Base-by-base conservation (phyloP, 2,113 vertebrate species). In the Gulo gulo region DNA sequence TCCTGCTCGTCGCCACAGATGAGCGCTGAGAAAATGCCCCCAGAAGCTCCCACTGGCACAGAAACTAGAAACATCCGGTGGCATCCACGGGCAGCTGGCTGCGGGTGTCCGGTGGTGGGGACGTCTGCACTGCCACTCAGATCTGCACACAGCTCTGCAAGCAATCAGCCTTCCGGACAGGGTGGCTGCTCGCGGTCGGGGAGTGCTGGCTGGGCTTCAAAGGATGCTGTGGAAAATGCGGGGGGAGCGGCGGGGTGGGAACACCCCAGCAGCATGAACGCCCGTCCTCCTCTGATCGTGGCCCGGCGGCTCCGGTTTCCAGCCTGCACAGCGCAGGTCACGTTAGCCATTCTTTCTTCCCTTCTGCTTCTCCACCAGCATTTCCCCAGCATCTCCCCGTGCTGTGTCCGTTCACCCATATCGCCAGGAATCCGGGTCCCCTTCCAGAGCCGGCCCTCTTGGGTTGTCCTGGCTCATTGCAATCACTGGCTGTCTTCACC, bases 31-130 rank as follows among this genome's bases (percentile, higher is more conserved):
- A 92, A 92, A 92, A 96, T 96, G 71, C 79, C n/a, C 71, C 81
- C 52, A 83, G 63, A 94, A 81, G 52, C 94, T 98, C 97, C 34
- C 10, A 47, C 91, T 88, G 92, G 67, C 96, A 80, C 29, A 23
- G 96, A 97, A 98, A 69, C 86, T 76, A 84, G 94, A 96, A 94
- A 84, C 96, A 97, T 97, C 89, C 98, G 98, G 95, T 52, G 78
- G 91, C 59, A 84, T 71, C 97, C 92, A 39, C 39, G 39, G 88
- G 73, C 97, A 98, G 97, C 97, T 98, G 96, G 92, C 91, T 52
- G 61, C 88, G 91, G 78, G 92, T 47, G 83, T 97, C 92, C 52
- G 61, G 42, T 0, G 16, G 94, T 82, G 34, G 80, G 88, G 94
- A 61, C n/a, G 9, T 10, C 92, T 93, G 61, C 81, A 80, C 92